Percentiles rank a stretch among this genome's conserved stretches.
These are phyloP conservation scores for Drosophila percnosoma DNA, from an alignment of 2,888 invertebrate genomes.

Conservation along the genomic window DNA sequence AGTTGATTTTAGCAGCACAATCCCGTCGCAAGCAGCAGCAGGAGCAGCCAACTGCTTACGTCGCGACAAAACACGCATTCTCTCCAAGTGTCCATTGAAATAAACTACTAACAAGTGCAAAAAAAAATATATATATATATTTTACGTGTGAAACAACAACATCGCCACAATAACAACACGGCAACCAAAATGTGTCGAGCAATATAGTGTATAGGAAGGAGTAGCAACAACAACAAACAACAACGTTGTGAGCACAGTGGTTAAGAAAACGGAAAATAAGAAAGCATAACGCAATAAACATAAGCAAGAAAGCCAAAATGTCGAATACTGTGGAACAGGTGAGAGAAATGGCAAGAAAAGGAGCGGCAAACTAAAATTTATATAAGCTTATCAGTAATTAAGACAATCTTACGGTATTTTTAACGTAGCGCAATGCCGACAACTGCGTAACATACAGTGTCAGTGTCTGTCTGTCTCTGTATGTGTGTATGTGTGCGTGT, in stretches of 20 bases:
- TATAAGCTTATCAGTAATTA: slow-evolving; percentile 64
- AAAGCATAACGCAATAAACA: slow-evolving; percentile 23
- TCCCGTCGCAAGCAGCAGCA: slow-evolving; percentile 67
- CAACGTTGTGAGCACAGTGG: slow-evolving; percentile 43
- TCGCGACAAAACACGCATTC: slow-evolving; percentile 58
- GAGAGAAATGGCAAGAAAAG: slow-evolving; percentile 41
- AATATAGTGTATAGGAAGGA: slow-evolving; percentile 38
- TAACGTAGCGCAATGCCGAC: slow-evolving; percentile 56
- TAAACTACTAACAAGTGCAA: slow-evolving; percentile 43
- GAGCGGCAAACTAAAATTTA: slow-evolving; percentile 36
- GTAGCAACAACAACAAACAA: slow-evolving; percentile 32
- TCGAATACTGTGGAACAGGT: slow-evolving; percentile 75
- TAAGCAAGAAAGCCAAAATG: slow-evolving; percentile 60
- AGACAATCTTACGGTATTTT: slow-evolving; percentile 64
- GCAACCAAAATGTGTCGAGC: slow-evolving; percentile 49
- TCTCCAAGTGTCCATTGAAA: slow-evolving; percentile 41
- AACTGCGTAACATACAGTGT: slow-evolving; percentile 73
- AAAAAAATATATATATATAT: slow-evolving; percentile 21
- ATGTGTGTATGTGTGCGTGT: slow-evolving; percentile 33
- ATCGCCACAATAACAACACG: slow-evolving; percentile 34
- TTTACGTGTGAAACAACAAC: slow-evolving; percentile 40
- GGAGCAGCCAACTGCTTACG: slow-evolving; percentile 49
- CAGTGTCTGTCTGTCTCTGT: slow-evolving; percentile 54
- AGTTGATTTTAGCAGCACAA: slow-evolving; percentile 74
- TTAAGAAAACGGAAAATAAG: slow-evolving; percentile 31